A percentile compares a stretch with the other conserved stretches of the same genome.
Conservation (phyloP, 2,797 vertebrate genomes). For the Sebastes steindachneri region DNA sequence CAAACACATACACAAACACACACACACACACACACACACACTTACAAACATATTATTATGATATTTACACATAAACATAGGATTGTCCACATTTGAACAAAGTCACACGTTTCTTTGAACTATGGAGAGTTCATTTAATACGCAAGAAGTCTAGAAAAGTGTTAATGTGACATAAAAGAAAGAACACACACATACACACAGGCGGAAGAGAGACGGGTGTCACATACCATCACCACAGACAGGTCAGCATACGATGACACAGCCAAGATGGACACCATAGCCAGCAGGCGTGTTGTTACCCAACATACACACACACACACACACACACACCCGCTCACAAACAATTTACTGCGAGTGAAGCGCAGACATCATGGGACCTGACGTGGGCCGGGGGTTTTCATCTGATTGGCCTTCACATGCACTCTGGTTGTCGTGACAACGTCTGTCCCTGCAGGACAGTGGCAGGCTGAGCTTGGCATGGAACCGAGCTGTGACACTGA, state of each 20-base stretch:
- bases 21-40: not conserved
- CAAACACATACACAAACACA: not conserved
- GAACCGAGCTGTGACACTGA: constrained; percentile 55
- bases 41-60: not conserved
- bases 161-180: constrained; percentile 19
- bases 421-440: constrained; percentile 69
- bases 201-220: constrained; percentile 50
- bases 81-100: not conserved
- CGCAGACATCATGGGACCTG: constrained; percentile 70
- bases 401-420: constrained; percentile 71
- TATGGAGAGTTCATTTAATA: not conserved
- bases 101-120: not conserved
- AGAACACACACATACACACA: constrained; percentile 1
- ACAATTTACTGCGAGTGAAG: constrained; percentile 40
- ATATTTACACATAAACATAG: not conserved
- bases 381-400: constrained; percentile 59
- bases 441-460: constrained; percentile 66
- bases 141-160: not conserved
- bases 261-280: constrained; percentile 68
- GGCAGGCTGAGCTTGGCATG: constrained; percentile 39
- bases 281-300: constrained; percentile 49
- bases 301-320: constrained; percentile 12
- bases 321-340: not conserved
- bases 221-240: constrained; percentile 61
- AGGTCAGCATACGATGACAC: constrained; percentile 58